These are phyloP conservation scores for Chrysomallon squamiferum DNA, from an alignment of 1,140 invertebrate genomes.

Conservation along the genomic window DNA sequence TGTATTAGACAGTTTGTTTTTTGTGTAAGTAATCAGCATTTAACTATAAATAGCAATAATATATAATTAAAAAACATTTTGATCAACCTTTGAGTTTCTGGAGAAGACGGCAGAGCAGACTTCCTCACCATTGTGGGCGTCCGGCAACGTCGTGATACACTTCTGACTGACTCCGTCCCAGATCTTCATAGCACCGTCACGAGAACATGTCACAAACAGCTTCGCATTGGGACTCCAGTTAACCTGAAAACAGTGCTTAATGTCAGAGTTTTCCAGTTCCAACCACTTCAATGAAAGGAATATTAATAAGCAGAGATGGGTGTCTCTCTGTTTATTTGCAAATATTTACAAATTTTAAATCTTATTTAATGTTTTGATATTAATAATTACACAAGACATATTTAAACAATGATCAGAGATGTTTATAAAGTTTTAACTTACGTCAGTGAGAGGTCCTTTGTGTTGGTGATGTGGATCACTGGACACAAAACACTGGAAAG, in stretches of 20 bases:
- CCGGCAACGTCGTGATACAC: slow-evolving; percentile 91
- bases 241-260: slow-evolving; percentile 70
- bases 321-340: no score
- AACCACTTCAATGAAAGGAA: no score
- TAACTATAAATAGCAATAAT: no score
- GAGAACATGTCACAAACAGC: slow-evolving; percentile 88
- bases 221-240: slow-evolving; percentile 79
- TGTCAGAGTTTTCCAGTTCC: no score
- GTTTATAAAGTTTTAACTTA: slow-evolving; percentile 68
- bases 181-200: slow-evolving; percentile 91
- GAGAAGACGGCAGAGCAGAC: slow-evolving; percentile 95
- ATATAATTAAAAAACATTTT: no score
- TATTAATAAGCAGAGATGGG: no score
- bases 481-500: slow-evolving; percentile 94
- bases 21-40: no score
- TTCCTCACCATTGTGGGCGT: slow-evolving; percentile 93
- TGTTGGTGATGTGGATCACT: slow-evolving; percentile 92
- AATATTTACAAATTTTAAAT: no score
- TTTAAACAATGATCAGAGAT: no score
- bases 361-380: no score
- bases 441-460: slow-evolving; percentile 81
- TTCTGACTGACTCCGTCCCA: slow-evolving; percentile 96
- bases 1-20: no score
- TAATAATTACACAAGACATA: no score
- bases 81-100: slow-evolving; percentile 96